A percentile compares a stretch with the other conserved stretches of the same genome.
Evolutionary conservation across 1,140 invertebrate species (phyloP).

Genomic region (Teleopsis dalmanni): DNA sequence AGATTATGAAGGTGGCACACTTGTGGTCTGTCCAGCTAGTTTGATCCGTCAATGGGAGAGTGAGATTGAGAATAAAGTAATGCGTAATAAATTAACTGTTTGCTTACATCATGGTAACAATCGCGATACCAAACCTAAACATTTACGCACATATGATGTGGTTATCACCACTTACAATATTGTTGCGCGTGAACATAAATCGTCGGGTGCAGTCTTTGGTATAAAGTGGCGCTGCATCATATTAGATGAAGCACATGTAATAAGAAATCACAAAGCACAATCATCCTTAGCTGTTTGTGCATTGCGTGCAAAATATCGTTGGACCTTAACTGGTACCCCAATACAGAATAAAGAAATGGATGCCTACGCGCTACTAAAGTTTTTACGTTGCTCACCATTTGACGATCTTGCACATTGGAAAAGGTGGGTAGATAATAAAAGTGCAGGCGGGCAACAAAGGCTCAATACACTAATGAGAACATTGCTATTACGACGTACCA

Average conservation of each 20-base stretch:
- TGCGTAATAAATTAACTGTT: constrained; percentile 54
- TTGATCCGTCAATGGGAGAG: constrained; percentile 77
- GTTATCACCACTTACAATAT: constrained; percentile 75
- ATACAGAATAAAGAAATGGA: constrained; percentile 91
- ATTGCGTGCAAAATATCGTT: constrained; percentile 58
- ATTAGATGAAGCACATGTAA: constrained; percentile 86
- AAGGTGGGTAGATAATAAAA: constrained; percentile 60
- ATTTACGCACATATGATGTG: constrained; percentile 56
- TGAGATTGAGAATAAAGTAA: constrained; percentile 65
- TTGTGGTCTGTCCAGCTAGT: constrained; percentile 84
- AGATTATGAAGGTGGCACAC: constrained; percentile 58
- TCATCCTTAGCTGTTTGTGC: constrained; percentile 63
- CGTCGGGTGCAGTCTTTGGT: constrained; percentile 27
- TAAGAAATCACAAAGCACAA: constrained; percentile 78
- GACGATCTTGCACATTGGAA: constrained; percentile 71
- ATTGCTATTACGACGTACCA: constrained; percentile 77
- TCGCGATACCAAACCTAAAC: constrained; percentile 56
- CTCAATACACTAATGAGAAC: constrained; percentile 72
- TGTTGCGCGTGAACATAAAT: constrained; percentile 51
- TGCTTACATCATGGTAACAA: constrained; percentile 74
- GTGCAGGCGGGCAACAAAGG: constrained; percentile 57
- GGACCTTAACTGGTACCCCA: constrained; percentile 89
- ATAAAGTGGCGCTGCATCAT: constrained; percentile 74
- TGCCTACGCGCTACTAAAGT: constrained; percentile 80
- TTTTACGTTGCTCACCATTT: constrained; percentile 77